A percentile compares a stretch with the other conserved stretches of the same genome.
Evolutionary conservation across 1,140 invertebrate genomes (phyloP).

Genomic region (Lucilia sericata): DNA sequence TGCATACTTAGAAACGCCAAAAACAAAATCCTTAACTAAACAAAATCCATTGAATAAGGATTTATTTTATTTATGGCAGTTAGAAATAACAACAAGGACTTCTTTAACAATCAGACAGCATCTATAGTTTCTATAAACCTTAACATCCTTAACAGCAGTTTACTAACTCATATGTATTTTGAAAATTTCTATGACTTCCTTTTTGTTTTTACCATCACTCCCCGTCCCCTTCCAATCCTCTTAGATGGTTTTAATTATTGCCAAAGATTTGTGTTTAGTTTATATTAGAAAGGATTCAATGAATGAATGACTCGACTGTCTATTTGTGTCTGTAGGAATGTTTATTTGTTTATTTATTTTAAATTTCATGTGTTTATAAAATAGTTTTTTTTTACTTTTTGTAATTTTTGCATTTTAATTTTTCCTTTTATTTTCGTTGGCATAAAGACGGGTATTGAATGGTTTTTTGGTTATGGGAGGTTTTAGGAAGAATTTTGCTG

Average conservation of each 20-base stretch:
- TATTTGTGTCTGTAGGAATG: not conserved
- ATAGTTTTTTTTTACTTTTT: too few relatives aligned
- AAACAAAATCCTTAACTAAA: too few relatives aligned
- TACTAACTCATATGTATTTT: not conserved
- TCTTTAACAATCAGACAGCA: not conserved
- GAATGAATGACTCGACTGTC: not conserved
- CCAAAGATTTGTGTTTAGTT: conserved; percentile 2
- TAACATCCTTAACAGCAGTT: too few relatives aligned
- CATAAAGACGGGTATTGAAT: not conserved
- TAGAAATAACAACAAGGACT: not conserved
- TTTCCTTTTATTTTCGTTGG: not conserved
- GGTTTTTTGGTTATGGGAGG: not conserved
- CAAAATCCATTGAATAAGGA: not conserved
- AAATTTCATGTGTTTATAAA: not conserved
- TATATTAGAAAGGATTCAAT: not conserved
- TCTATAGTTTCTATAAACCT: too few relatives aligned
- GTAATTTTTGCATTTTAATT: conserved; percentile 7
- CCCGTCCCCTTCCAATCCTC: not conserved
- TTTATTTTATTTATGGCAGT: not conserved
- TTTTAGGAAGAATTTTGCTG: not conserved
- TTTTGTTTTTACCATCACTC: not conserved
- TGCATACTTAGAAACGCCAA: conserved; percentile 15
- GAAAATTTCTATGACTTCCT: not conserved
- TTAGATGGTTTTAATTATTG: not conserved
- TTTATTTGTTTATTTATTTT: not conserved